Percentiles rank a stretch among this genome's conserved stretches.
Conservation (phyloP, 2,113 vertebrate species). For the Oreochromis aureus region DNA sequence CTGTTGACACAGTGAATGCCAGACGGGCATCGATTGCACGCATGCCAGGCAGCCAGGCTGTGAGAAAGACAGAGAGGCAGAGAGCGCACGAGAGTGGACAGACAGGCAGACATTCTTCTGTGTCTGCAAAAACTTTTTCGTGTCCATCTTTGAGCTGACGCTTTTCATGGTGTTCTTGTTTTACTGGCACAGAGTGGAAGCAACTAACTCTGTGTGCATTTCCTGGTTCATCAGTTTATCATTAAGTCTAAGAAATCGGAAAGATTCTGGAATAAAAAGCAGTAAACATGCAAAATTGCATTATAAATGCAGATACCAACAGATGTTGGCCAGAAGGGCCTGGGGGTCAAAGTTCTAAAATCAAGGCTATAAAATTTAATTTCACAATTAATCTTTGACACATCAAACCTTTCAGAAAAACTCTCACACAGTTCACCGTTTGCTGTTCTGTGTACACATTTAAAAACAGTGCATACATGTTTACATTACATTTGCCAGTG, state of each 20-base stretch:
- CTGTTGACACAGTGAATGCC: slow-evolving; percentile 50
- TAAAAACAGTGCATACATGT: not conserved
- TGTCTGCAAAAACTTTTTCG: not conserved
- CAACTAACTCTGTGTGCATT: not conserved
- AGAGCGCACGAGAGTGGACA: not conserved
- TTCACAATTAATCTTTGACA: not conserved
- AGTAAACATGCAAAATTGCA: not conserved
- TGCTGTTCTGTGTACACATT: not conserved
- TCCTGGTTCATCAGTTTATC: not conserved
- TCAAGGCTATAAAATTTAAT: not conserved
- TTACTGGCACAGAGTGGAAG: not conserved
- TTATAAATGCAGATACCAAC: not conserved
- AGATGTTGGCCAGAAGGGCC: not conserved
- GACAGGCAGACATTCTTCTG: slow-evolving; percentile 1
- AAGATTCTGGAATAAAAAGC: not conserved
- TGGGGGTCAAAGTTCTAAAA: not conserved
- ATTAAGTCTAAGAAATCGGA: not conserved
- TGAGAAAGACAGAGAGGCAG: slow-evolving; percentile 1
- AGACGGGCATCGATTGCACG: slow-evolving; percentile 46
- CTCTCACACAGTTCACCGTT: not conserved
- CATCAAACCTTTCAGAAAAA: not conserved
- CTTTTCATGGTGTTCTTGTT: not conserved
- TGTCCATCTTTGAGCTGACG: not conserved
- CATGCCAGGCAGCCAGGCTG: slow-evolving; percentile 50
- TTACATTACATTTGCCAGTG: not conserved